Evolutionary conservation across 2,888 invertebrate genomes (phyloP).

Genomic region (Idaea biselata): DNA sequence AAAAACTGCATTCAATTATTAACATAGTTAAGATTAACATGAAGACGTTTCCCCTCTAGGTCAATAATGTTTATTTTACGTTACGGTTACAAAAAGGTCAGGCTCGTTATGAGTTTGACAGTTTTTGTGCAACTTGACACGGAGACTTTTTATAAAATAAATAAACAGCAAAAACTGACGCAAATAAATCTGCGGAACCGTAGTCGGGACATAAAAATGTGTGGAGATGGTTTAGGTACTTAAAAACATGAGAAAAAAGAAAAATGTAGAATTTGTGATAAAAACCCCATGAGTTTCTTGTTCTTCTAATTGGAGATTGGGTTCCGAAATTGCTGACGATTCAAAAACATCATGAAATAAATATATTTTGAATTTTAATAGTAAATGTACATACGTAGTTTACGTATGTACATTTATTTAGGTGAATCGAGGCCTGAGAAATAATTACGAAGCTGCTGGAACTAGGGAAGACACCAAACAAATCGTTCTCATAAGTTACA

Average conservation of each 20-base stretch:
- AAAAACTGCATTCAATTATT: too few species aligned
- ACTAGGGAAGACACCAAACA: slow-evolving; percentile 24
- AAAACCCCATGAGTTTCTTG: too few species aligned
- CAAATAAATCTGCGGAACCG: slow-evolving; percentile 62
- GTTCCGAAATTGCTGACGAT: too few species aligned
- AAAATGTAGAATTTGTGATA: too few species aligned
- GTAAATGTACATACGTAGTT: too few species aligned
- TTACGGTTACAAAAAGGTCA: slow-evolving; percentile 25
- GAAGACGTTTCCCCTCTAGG: background rate
- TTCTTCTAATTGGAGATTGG: too few species aligned
- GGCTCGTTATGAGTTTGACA: slow-evolving; percentile 23
- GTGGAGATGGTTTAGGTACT: slow-evolving; percentile 29
- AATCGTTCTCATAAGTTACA: slow-evolving; percentile 21
- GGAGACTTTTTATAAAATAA: slow-evolving; percentile 57
- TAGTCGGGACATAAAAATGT: slow-evolving; percentile 32
- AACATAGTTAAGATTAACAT: too few species aligned
- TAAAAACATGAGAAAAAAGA: background rate
- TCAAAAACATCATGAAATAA: too few species aligned
- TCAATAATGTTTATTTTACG: background rate
- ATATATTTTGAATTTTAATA: too few species aligned
- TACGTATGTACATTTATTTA: too few species aligned
- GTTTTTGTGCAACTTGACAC: slow-evolving; percentile 63
- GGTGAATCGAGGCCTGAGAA: slow-evolving; percentile 2
- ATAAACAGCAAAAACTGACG: slow-evolving; percentile 56
- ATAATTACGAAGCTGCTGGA: slow-evolving; percentile 13